Conservation (phyloP, 2,113 vertebrate genomes). For the Spermophilus dauricus region DNA sequence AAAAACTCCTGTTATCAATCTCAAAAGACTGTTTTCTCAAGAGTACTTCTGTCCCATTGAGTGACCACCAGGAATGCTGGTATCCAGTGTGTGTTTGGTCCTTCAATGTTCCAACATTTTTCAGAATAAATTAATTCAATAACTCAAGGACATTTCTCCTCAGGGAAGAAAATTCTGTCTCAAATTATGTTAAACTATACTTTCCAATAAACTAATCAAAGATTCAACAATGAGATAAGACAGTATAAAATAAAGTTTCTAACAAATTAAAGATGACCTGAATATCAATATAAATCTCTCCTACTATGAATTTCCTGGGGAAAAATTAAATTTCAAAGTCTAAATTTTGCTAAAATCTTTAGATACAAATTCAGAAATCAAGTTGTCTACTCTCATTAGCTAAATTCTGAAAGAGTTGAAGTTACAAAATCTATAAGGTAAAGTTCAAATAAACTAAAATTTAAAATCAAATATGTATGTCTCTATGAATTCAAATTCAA, state of each 20-base stretch:
- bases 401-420: constrained; percentile 46
- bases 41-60: background rate
- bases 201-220: constrained; percentile 37
- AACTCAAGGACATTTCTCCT: background rate
- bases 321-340: constrained; percentile 42
- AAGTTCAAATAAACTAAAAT: constrained; percentile 26
- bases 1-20: background rate
- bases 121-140: constrained; percentile 9
- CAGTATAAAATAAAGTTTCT: background rate
- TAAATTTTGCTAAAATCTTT: background rate
- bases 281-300: constrained; percentile 21
- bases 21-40: background rate
- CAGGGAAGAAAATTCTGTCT: background rate
- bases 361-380: constrained; percentile 52
- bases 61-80: background rate
- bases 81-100: background rate
- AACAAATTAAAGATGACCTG: background rate
- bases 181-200: background rate
- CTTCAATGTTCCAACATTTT: background rate
- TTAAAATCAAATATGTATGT: constrained; percentile 13
- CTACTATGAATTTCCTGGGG: constrained; percentile 5
- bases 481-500: constrained; percentile 39
- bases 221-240: background rate
- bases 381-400: background rate
- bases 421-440: background rate